Evolutionary conservation across 2,888 invertebrate genomes (phyloP).

Genomic region (Mactromeris polynyma): DNA sequence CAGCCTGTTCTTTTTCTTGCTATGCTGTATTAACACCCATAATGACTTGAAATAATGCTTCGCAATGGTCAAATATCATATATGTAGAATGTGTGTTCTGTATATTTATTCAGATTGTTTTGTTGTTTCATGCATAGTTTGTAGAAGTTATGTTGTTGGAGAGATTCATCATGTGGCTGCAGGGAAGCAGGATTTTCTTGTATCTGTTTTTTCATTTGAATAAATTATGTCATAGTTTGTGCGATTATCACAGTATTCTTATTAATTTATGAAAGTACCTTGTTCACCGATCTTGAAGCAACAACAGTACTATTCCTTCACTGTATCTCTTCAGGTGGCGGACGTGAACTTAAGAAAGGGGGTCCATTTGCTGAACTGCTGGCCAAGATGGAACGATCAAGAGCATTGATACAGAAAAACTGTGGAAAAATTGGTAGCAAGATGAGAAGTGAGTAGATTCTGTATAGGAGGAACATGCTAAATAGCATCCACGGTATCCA

Average conservation of each 20-base stretch:
- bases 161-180: no score
- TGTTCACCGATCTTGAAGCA: not conserved
- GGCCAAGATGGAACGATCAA: slow-evolving; percentile 60
- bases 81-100: not conserved
- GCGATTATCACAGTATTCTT: no score
- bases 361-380: slow-evolving; percentile 62
- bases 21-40: not conserved
- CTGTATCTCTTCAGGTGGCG: slow-evolving; percentile 24
- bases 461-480: no score
- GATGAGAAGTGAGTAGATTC: slow-evolving; percentile 61
- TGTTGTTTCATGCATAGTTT: not conserved
- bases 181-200: no score
- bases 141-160: no score
- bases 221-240: no score
- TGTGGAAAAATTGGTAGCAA: slow-evolving; percentile 57
- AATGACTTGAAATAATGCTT: not conserved
- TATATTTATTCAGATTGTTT: not conserved
- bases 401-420: slow-evolving; percentile 57
- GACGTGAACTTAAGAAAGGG: slow-evolving; percentile 43
- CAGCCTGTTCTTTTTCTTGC: no score
- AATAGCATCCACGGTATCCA: no score
- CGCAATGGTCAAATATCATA: not conserved
- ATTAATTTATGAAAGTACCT: no score
- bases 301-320: not conserved
- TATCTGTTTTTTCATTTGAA: no score